Percentiles rank a stretch among this genome's conserved stretches.
Evolutionary conservation across 2,888 invertebrate species (phyloP).

Genomic region (Melieria crassipennis): DNA sequence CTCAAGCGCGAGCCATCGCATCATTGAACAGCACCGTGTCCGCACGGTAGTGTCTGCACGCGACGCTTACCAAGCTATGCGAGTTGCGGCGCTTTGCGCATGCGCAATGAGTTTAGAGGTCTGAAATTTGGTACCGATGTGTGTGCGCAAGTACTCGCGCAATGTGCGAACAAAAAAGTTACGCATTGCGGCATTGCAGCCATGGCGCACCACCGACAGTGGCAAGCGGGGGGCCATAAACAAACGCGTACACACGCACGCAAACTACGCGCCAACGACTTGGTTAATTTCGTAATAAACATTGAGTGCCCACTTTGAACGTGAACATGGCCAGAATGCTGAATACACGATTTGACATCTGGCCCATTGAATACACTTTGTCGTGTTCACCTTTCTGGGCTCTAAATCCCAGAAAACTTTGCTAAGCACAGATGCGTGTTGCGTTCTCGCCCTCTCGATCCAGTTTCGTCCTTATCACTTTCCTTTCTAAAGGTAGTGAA

Average conservation of each 20-base stretch:
- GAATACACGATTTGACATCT: conserved; percentile 19
- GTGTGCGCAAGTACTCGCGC: not conserved
- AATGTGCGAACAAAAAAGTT: not conserved
- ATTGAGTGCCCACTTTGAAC: conserved; percentile 39
- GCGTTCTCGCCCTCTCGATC: too few species aligned
- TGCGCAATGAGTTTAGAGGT: conserved; percentile 12
- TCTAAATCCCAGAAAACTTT: too few species aligned
- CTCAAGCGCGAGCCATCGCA: too few species aligned
- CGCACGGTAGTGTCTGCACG: too few species aligned
- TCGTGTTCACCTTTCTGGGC: too few species aligned
- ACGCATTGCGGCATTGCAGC: conserved; percentile 1
- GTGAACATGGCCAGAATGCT: conserved; percentile 39
- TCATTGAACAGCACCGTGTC: too few species aligned
- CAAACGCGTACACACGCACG: not conserved
- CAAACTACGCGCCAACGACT: conserved; percentile 46
- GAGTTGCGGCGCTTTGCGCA: not conserved
- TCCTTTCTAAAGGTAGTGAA: too few species aligned
- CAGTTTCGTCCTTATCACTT: too few species aligned
- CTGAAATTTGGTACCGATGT: not conserved
- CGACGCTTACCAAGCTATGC: too few species aligned
- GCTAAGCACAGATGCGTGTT: too few species aligned
- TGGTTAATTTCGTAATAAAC: conserved; percentile 49
- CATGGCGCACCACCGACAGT: not conserved
- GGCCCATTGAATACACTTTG: too few species aligned
- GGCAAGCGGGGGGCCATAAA: not conserved